Evolutionary conservation across 1,140 invertebrate genomes (phyloP), one percentile per base, ranked within the genome.

Genomic region (Eufriesea mexicana): DNA sequence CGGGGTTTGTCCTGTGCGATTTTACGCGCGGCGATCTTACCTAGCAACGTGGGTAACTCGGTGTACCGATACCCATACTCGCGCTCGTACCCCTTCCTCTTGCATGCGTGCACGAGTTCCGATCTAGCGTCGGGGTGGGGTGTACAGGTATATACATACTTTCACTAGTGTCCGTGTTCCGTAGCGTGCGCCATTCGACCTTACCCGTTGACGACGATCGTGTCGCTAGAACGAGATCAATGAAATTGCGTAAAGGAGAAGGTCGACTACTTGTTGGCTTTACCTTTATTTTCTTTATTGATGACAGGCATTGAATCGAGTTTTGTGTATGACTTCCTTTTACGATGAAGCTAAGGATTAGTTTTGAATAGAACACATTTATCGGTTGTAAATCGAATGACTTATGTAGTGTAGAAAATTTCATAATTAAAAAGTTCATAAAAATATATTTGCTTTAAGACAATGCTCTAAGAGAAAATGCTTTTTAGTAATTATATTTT

Each of bases 81-180:
- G 49, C 55, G 61, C n/a, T 35, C 51, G 55, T 61, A 67, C 55
- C 85, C 86, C 85, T 87, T 80, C 86, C 82, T 74, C 49, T 59
- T 16, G 72, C 23, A 79, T 72, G 77, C 70, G 86, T 89, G 89
- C 86, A 89, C 90, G 86, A 89, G 85, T 91, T 88, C 87, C 80
- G 73, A 86, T 79, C 67, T 25, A 74, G 55, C 68, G 73, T 67
- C 28, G 61, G 66, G 86, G 90, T 91, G 91, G 91, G 91, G 90
- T 87, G 55, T 47, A 76, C 51, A 64, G 61, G 70, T 79, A 71
- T 47, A 61, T 59, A 85, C 66, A 83, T 86, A 92, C 91, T 92
- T 92, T 92, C 91, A 92, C 91, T 91, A 79, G 79, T 61, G 66
- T 84, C 62, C 73, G 73, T 79, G 62, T 45, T 79, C 25, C 25